Percentiles rank a stretch among this genome's conserved stretches.
Conservation (phyloP, 2,797 vertebrate genomes). For the Sebastes glaucus region DNA sequence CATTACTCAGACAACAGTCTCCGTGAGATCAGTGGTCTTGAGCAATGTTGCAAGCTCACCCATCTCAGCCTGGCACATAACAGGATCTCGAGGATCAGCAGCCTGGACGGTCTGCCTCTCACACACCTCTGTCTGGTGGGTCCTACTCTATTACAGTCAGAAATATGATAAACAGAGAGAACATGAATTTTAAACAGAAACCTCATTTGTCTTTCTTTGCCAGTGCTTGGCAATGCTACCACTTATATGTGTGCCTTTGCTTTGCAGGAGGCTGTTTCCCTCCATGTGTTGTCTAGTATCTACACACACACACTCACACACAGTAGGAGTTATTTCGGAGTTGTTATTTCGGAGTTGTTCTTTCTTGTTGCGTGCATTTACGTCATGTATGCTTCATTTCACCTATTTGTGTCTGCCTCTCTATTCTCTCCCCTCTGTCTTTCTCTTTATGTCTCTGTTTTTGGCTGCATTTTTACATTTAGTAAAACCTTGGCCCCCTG, state of each 20-base stretch:
- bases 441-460: constrained; percentile 54
- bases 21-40: constrained; percentile 86
- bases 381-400: constrained; percentile 6
- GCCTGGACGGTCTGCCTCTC: constrained; percentile 85
- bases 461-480: constrained; percentile 53
- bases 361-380: constrained; percentile 1
- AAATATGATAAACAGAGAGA: neutral
- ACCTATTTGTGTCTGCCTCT: constrained; percentile 20
- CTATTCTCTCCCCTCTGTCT: constrained; percentile 5
- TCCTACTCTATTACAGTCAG: neutral
- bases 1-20: constrained; percentile 86
- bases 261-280: neutral
- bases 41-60: constrained; percentile 83
- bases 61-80: constrained; percentile 90
- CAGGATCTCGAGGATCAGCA: constrained; percentile 80
- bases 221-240: neutral
- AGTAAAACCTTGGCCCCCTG: constrained; percentile 56
- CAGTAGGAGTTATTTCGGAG: neutral
- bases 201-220: neutral
- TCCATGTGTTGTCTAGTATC: neutral
- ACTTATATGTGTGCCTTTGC: neutral
- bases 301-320: neutral
- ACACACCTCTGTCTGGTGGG: constrained; percentile 87
- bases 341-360: neutral
- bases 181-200: constrained; percentile 4